A percentile compares a stretch with the other conserved stretches of the same genome.
Evolutionary conservation across 2,888 invertebrate species (phyloP).

Genomic region (Muschampia plurimacula): DNA sequence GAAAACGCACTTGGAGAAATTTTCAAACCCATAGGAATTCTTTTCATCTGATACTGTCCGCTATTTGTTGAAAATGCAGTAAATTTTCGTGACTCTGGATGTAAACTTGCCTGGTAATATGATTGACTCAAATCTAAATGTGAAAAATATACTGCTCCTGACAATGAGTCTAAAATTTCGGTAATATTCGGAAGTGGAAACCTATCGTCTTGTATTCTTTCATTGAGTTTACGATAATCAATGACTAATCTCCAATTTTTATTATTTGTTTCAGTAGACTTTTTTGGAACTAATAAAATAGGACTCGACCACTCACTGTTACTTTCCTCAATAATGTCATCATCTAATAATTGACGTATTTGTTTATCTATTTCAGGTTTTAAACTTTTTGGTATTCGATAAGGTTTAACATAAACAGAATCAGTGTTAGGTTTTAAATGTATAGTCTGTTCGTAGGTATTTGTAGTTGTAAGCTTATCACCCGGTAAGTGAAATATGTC

Average conservation of each 20-base stretch:
- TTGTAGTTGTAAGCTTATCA: background rate
- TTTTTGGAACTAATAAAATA: too few relatives aligned
- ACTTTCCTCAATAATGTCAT: background rate
- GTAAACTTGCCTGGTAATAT: too few relatives aligned
- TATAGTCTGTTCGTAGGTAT: background rate
- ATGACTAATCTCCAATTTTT: too few relatives aligned
- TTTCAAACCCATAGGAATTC: conserved; percentile 35
- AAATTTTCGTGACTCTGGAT: conserved; percentile 16
- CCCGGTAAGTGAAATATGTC: background rate
- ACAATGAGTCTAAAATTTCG: too few relatives aligned
- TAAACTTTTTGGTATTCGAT: background rate
- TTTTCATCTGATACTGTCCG: conserved; percentile 31
- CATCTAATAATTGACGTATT: conserved; percentile 1
- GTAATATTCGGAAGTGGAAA: too few relatives aligned
- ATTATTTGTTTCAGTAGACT: too few relatives aligned
- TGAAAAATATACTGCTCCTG: too few relatives aligned
- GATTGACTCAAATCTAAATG: too few relatives aligned
- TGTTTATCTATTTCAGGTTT: conserved; percentile 6
- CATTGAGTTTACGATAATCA: too few relatives aligned
- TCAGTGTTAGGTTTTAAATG: background rate
- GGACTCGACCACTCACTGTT: background rate
- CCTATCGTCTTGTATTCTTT: too few relatives aligned
- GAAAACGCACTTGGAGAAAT: conserved; percentile 31
- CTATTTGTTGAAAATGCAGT: conserved; percentile 22
- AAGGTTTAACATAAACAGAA: conserved; percentile 4